Evolutionary conservation across 2,113 vertebrate species (phyloP).

Genomic region (Mus pahari): DNA sequence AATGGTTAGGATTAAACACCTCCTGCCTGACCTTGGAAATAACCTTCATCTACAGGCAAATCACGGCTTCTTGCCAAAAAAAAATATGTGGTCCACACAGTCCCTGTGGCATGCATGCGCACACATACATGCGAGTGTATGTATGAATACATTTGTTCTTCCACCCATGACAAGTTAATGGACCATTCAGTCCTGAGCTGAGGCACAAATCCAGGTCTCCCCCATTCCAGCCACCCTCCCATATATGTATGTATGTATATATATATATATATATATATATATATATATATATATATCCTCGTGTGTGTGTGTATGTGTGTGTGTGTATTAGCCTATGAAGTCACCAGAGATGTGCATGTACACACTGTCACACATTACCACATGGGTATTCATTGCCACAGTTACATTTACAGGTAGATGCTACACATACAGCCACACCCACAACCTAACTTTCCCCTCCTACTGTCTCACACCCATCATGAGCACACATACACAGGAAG

Average conservation of each 20-base stretch:
- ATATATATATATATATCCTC: too few species aligned
- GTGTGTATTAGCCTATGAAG: not conserved
- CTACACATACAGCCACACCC: not conserved
- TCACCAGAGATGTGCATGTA: accelerated
- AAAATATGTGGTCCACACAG: not conserved
- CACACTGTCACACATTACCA: not conserved
- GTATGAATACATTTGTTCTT: not conserved
- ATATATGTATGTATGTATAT: accelerated
- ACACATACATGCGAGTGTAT: not conserved
- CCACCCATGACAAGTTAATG: not conserved
- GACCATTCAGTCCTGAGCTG: not conserved
- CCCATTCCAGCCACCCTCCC: not conserved
- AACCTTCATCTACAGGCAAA: not conserved
- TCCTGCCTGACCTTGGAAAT: not conserved
- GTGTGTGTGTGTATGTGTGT: too few species aligned
- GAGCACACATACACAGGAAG: not conserved
- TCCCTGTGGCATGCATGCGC: not conserved
- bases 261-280: not conserved
- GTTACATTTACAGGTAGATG: not conserved
- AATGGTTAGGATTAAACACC: not conserved
- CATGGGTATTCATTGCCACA: not conserved
- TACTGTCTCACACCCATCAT: too few species aligned
- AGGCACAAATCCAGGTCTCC: not conserved
- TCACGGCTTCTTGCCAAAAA: not conserved
- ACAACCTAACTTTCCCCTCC: not conserved